phyloP scores from a whole-genome alignment of 2,888 invertebrate species.

The Trichopria drosophilae region DNA sequence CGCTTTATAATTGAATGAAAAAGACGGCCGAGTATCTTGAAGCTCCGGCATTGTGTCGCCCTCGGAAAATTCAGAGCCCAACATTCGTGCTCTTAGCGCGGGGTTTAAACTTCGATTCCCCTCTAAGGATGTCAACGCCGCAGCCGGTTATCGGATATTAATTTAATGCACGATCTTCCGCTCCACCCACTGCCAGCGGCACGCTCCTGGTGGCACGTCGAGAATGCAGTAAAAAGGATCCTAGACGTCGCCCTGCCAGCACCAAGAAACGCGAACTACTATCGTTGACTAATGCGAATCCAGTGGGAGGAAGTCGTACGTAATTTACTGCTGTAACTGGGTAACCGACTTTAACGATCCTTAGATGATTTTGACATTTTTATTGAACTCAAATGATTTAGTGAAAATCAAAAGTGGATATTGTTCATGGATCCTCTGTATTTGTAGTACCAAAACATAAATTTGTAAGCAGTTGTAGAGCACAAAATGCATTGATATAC shows the following conservation, averaged over 20 bases:
- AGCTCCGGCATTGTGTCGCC: constrained; percentile 32
- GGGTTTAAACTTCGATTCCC: constrained; percentile 42
- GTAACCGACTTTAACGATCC: no score
- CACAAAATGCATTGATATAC: no score
- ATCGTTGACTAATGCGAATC: constrained; percentile 30
- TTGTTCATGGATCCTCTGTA: no score
- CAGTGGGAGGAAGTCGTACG: no score
- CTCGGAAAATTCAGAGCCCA: no score
- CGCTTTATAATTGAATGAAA: constrained; percentile 51
- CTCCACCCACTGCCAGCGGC: constrained; percentile 41
- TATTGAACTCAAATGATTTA: no score
- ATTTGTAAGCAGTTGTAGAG: no score
- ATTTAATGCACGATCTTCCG: constrained; percentile 45
- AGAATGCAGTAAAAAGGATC: constrained; percentile 27
- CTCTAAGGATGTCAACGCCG: constrained; percentile 31
- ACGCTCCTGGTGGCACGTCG: constrained; percentile 21
- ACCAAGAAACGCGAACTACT: constrained; percentile 14
- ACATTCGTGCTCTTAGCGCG: no score
- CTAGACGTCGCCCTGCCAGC: constrained; percentile 13
- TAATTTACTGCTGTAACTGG: no score
- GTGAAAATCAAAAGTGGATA: no score
- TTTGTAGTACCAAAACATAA: no score
- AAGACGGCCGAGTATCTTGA: constrained; percentile 33
- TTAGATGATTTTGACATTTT: no score
- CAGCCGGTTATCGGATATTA: constrained; percentile 43